Percentiles rank a stretch among this genome's conserved stretches.
Evolutionary conservation across 2,797 vertebrate genomes (phyloP).

Genomic region (Platalea minor): DNA sequence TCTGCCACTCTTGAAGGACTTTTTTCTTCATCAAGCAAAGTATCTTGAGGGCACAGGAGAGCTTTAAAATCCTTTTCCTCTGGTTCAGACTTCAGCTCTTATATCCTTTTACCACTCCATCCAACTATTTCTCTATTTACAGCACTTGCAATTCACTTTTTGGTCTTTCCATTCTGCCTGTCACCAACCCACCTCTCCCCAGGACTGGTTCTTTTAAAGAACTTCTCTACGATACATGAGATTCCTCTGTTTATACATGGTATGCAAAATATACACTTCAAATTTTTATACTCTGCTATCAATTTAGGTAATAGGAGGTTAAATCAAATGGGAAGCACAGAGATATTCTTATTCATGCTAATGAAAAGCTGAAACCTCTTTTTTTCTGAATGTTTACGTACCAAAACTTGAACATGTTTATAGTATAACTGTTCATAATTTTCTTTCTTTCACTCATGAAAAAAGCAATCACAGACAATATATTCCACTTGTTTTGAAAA

Average conservation of each 20-base stretch:
- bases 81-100: neutral
- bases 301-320: neutral
- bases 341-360: neutral
- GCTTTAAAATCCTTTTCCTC: constrained; percentile 35
- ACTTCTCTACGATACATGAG: neutral
- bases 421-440: neutral
- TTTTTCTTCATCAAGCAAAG: neutral
- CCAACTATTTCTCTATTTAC: neutral
- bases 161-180: neutral
- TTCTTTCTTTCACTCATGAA: neutral
- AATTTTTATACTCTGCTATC: neutral
- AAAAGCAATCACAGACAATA: neutral
- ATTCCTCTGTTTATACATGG: neutral
- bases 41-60: constrained; percentile 19
- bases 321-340: neutral
- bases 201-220: neutral
- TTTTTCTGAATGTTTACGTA: neutral
- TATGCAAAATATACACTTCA: neutral
- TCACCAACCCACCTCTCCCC: neutral
- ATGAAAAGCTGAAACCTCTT: neutral
- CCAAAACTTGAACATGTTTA: neutral
- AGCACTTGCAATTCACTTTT: neutral
- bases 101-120: neutral
- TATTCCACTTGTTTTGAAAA: neutral
- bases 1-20: constrained; percentile 16